phyloP scores from a whole-genome alignment of 2,113 vertebrate genomes.

The Plecturocebus donacophilus region DNA sequence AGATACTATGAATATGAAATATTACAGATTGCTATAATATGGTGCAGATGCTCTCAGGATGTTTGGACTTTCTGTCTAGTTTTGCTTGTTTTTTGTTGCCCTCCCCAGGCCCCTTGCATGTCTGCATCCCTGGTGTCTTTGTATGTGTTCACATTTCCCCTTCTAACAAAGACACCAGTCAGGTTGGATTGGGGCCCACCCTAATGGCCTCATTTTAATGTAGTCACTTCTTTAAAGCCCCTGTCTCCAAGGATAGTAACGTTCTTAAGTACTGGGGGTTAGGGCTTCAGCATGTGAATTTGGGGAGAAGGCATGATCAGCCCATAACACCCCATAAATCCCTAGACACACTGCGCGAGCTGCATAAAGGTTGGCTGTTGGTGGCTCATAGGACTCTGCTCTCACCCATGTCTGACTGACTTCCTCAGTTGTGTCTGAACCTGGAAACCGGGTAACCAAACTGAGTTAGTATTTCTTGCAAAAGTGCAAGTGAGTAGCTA shows the following conservation, averaged over 20 bases:
- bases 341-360: rapidly evolving
- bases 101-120: not conserved
- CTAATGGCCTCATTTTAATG: not conserved
- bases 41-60: not conserved
- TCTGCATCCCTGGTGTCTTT: not conserved
- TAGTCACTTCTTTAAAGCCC: not conserved
- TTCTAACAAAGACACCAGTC: not conserved
- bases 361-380: too few species aligned
- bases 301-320: not conserved
- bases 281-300: not conserved
- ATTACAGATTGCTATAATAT: not conserved
- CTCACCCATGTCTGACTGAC: rapidly evolving
- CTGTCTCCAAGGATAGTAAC: not conserved
- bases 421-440: not conserved
- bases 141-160: not conserved
- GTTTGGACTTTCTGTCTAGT: not conserved
- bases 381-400: too few species aligned
- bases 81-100: not conserved
- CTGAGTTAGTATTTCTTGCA: rapidly evolving
- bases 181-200: not conserved
- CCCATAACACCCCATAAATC: rapidly evolving
- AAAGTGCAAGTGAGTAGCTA: rapidly evolving
- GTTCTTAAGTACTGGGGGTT: not conserved
- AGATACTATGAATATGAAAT: not conserved
- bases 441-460: not conserved